Percentiles rank a stretch among this genome's conserved stretches.
phyloP scores from a whole-genome alignment of 2,888 invertebrate genomes.

The Anoplius nigerrimus region DNA sequence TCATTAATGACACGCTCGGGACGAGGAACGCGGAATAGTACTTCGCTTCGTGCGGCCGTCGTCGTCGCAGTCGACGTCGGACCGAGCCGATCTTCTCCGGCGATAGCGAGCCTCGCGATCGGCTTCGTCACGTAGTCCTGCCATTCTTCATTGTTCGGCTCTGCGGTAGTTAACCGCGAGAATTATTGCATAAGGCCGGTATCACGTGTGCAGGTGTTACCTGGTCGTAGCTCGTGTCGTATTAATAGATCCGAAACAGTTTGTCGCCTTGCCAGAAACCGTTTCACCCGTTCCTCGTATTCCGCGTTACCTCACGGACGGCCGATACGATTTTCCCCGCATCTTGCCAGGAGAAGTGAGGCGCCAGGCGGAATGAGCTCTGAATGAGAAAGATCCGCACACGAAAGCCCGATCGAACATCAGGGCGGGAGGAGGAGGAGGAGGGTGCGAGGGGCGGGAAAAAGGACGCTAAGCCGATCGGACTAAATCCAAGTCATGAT shows the following conservation, averaged over 20 bases:
- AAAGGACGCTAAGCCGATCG: constrained; percentile 5
- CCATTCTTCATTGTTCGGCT: constrained; percentile 21
- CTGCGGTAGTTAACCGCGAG: constrained; percentile 25
- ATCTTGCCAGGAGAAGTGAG: not conserved
- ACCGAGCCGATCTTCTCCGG: not conserved
- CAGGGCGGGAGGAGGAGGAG: not conserved
- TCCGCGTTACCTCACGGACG: not conserved
- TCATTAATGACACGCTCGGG: too few species aligned
- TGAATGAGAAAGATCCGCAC: constrained; percentile 1
- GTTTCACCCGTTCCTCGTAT: constrained; percentile 1
- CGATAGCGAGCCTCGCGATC: not conserved
- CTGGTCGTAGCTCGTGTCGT: constrained; percentile 9
- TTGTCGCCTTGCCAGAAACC: not conserved
- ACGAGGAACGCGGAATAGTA: constrained; percentile 7
- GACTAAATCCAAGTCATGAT: constrained; percentile 27
- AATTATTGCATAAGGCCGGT: constrained; percentile 41
- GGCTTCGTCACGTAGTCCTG: constrained; percentile 2
- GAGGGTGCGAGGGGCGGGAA: not conserved
- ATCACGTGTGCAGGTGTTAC: constrained; percentile 34
- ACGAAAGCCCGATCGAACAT: not conserved
- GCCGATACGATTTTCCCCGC: constrained; percentile 16
- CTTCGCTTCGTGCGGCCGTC: constrained; percentile 23
- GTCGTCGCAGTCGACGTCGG: not conserved
- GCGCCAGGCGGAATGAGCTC: not conserved
- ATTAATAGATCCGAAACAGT: constrained; percentile 27